These are phyloP conservation scores for Olivierus martensii DNA, from an alignment of 1,140 invertebrate species.

Conservation along the genomic window DNA sequence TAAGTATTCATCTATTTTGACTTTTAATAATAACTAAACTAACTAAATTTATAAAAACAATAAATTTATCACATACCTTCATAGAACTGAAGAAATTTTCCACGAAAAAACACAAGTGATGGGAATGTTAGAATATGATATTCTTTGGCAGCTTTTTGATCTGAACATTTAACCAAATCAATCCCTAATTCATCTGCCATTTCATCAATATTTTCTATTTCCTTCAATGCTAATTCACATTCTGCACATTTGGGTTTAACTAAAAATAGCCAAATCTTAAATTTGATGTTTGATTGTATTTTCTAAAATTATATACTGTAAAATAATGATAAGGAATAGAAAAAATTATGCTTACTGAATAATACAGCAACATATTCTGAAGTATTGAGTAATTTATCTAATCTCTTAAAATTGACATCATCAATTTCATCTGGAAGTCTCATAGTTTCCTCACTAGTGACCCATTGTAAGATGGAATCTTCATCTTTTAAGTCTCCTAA, in stretches of 20 bases:
- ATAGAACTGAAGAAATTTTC: constrained; percentile 77
- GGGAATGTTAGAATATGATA: constrained; percentile 67
- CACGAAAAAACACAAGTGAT: constrained; percentile 72
- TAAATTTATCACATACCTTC: constrained; percentile 30
- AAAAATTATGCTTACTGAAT: constrained; percentile 62
- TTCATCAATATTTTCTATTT: constrained; percentile 87
- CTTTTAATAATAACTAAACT: no score
- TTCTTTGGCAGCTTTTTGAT: constrained; percentile 71
- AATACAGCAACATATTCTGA: constrained; percentile 81
- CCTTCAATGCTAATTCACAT: constrained; percentile 71
- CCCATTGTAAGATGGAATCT: constrained; percentile 71
- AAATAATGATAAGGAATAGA: neutral
- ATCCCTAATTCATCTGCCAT: constrained; percentile 84
- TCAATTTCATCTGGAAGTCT: constrained; percentile 86
- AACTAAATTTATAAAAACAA: no score
- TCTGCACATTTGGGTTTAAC: constrained; percentile 79
- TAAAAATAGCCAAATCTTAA: constrained; percentile 28
- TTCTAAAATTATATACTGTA: neutral
- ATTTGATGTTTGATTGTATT: constrained; percentile 81
- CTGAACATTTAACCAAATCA: constrained; percentile 84
- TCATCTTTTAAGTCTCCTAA: constrained; percentile 73
- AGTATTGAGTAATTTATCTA: constrained; percentile 75
- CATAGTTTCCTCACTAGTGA: constrained; percentile 78
- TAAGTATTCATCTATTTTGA: no score
- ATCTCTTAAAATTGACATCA: constrained; percentile 78